These are phyloP conservation scores for Picus viridis DNA, from an alignment of 2,797 vertebrate species.

Conservation along the genomic window DNA sequence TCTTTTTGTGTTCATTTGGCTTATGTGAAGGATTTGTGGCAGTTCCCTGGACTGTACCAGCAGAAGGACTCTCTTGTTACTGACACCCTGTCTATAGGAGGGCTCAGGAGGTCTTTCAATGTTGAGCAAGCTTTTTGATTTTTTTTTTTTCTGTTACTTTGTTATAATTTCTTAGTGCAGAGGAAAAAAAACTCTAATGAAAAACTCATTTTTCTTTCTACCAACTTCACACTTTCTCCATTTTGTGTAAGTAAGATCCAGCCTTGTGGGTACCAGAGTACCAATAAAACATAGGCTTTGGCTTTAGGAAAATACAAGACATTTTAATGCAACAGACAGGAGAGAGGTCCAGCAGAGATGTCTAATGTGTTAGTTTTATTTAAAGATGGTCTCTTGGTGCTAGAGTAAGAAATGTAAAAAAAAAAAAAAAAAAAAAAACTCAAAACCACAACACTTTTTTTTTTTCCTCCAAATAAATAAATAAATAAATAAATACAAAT, in stretches of 20 bases:
- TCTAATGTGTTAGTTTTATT: conserved; percentile 68
- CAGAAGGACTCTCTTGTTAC: conserved; percentile 27
- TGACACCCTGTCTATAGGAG: not conserved
- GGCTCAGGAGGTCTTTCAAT: not conserved
- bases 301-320: not conserved
- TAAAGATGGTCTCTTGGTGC: conserved; percentile 58
- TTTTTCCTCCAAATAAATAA: conserved; percentile 73
- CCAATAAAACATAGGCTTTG: conserved; percentile 3
- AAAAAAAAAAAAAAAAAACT: conserved; percentile 28
- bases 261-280: not conserved
- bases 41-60: not conserved
- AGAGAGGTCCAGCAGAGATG: conserved; percentile 43
- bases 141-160: not conserved
- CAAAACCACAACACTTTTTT: not conserved
- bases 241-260: not conserved
- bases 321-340: conserved; percentile 48
- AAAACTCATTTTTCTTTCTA: not conserved
- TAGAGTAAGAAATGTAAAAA: conserved; percentile 67
- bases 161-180: not conserved
- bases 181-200: not conserved
- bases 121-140: not conserved
- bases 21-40: not conserved
- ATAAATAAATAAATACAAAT: conserved; percentile 81
- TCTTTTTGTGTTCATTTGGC: not conserved
- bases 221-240: not conserved